Conservation (phyloP, 2,113 vertebrate genomes). For the Lamprotornis superbus region DNA sequence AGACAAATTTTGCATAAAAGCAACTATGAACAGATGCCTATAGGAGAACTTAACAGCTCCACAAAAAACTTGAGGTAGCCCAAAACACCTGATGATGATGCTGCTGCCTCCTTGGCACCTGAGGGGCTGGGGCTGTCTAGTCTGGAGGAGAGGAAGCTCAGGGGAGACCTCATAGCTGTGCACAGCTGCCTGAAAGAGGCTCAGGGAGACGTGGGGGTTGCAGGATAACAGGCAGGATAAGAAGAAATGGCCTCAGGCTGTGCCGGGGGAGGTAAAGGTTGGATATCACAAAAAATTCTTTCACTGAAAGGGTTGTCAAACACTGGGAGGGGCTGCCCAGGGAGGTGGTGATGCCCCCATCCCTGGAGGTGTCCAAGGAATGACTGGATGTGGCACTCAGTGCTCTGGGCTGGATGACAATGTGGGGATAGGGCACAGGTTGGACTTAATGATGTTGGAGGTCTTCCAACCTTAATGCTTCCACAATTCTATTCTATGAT, state of each 20-base stretch:
- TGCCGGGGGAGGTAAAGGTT: not conserved
- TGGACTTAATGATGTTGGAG: not conserved
- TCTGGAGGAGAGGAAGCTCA: not conserved
- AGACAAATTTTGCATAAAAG: not conserved
- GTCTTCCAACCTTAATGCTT: not conserved
- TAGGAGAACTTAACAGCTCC: not conserved
- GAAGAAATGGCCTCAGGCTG: not conserved
- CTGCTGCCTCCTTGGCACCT: not conserved
- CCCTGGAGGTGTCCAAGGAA: not conserved
- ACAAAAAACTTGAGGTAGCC: not conserved
- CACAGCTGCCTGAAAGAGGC: not conserved
- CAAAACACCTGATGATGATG: fast-evolving
- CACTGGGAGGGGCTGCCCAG: not conserved
- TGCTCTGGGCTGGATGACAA: not conserved
- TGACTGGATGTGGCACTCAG: not conserved
- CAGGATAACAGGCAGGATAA: too few species aligned
- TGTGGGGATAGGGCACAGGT: not conserved
- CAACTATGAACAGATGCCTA: not conserved
- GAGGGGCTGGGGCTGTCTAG: not conserved
- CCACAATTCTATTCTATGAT: not conserved
- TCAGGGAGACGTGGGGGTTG: fast-evolving
- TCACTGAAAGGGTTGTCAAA: not conserved
- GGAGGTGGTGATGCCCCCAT: too few species aligned
- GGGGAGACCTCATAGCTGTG: not conserved
- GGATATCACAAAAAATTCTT: not conserved